phyloP scores from a whole-genome alignment of 2,888 invertebrate species.

The Creontiades dilutus region DNA sequence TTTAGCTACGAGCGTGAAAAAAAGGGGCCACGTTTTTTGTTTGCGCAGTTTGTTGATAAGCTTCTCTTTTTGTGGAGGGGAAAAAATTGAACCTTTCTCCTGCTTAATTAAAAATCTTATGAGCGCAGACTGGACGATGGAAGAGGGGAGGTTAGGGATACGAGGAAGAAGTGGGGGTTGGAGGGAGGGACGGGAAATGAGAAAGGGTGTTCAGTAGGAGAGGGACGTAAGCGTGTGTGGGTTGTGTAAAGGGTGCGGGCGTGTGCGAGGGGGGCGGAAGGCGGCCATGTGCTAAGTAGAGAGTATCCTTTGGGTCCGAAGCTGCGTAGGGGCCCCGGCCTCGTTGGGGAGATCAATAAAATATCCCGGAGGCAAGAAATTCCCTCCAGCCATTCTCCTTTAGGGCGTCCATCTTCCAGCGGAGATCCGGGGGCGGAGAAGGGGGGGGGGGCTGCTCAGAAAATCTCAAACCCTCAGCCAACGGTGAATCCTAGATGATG shows the following conservation, averaged over 20 bases:
- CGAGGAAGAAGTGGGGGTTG: neutral
- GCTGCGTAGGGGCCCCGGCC: conserved; percentile 25
- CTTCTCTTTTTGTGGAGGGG: neutral
- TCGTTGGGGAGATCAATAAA: conserved; percentile 45
- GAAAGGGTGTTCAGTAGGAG: neutral
- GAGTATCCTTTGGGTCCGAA: conserved; percentile 34
- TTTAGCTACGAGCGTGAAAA: neutral
- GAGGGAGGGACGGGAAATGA: neutral
- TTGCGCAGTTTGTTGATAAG: conserved; percentile 20
- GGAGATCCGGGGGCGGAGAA: neutral
- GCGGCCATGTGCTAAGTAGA: conserved; percentile 35
- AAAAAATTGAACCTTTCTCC: conserved; percentile 25
- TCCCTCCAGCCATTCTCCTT: conserved; percentile 53
- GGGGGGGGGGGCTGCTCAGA: neutral
- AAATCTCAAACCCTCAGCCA: too few species aligned
- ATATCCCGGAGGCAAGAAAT: conserved; percentile 51
- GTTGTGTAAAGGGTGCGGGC: neutral
- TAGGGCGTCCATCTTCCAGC: conserved; percentile 39
- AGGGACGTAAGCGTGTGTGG: neutral
- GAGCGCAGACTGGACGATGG: neutral
- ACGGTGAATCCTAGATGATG: too few species aligned
- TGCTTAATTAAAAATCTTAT: conserved; percentile 32
- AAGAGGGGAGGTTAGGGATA: neutral
- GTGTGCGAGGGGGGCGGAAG: neutral
- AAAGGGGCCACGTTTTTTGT: neutral